Evolutionary conservation across 1,140 invertebrate species (phyloP).

Genomic region (Ganaspis sp.): DNA sequence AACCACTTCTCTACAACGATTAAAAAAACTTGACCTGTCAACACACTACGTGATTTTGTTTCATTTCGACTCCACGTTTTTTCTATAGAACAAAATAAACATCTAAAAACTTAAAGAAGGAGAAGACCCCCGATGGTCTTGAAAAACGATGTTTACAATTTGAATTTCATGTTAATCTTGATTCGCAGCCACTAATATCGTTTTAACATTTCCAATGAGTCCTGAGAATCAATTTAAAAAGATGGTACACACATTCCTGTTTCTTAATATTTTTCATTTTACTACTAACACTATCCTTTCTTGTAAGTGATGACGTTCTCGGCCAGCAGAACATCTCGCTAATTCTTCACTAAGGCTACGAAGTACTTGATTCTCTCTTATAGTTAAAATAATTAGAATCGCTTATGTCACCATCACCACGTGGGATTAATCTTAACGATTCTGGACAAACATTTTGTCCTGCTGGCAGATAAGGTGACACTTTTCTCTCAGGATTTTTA

Average conservation of each 20-base stretch:
- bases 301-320: conserved; percentile 62
- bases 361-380: conserved; percentile 52
- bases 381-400: conserved; percentile 70
- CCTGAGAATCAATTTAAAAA: conserved; percentile 38
- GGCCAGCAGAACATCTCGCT: conserved; percentile 57
- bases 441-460: conserved; percentile 52
- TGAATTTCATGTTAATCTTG: conserved; percentile 37
- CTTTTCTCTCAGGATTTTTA: conserved; percentile 42
- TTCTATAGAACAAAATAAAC: conserved; percentile 65
- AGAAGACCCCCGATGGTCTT: conserved; percentile 54
- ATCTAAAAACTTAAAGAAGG: conserved; percentile 71
- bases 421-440: conserved; percentile 66
- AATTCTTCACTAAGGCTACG: conserved; percentile 56
- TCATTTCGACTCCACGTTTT: conserved; percentile 36
- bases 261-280: background rate
- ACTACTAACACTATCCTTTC: conserved; percentile 28
- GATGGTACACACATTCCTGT: background rate
- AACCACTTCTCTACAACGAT: background rate
- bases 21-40: conserved; percentile 8
- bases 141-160: conserved; percentile 45
- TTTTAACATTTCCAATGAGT: conserved; percentile 34
- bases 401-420: conserved; percentile 69
- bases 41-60: conserved; percentile 32
- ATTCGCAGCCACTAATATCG: conserved; percentile 37
- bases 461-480: conserved; percentile 67